phyloP scores from a whole-genome alignment of 2,888 invertebrate species.

The Esperia sulphurella region DNA sequence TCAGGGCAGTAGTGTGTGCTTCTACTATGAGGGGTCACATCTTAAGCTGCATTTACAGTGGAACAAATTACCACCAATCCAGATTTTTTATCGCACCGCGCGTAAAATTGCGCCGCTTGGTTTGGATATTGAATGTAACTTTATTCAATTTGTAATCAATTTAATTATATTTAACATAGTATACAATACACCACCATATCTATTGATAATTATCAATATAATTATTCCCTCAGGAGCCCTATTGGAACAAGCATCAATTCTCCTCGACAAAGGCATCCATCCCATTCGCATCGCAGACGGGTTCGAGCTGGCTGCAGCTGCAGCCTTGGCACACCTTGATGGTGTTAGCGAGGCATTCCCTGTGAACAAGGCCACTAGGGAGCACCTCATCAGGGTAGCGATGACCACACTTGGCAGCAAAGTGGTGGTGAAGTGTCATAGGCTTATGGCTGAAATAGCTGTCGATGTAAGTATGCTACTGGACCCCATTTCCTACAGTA shows the following conservation, averaged over 20 bases:
- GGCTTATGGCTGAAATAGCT: constrained; percentile 99
- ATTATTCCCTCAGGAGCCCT: constrained; percentile 84
- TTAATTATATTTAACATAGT: too few species aligned
- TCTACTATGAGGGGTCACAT: too few species aligned
- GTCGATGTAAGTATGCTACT: constrained; percentile 80
- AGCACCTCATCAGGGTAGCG: constrained; percentile 95
- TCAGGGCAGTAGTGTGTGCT: too few species aligned
- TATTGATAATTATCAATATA: too few species aligned
- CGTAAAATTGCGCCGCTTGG: too few species aligned
- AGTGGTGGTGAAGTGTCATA: constrained; percentile 97
- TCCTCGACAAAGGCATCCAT: constrained; percentile 98
- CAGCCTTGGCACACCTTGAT: constrained; percentile 91
- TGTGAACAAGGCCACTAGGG: constrained; percentile 88
- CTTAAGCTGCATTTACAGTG: too few species aligned
- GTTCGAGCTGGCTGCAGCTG: constrained; percentile 96
- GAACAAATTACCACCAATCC: too few species aligned
- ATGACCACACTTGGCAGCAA: constrained; percentile 99
- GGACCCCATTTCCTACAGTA: too few species aligned
- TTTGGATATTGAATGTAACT: too few species aligned
- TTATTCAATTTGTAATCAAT: too few species aligned
- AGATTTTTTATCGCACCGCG: too few species aligned
- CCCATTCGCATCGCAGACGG: constrained; percentile 99
- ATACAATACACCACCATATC: too few species aligned
- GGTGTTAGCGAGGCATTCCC: constrained; percentile 94
- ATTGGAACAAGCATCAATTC: constrained; percentile 94